Percentiles rank a stretch among this genome's conserved stretches.
phyloP scores from a whole-genome alignment of 2,888 invertebrate species.

The Cotesia congregata region DNA sequence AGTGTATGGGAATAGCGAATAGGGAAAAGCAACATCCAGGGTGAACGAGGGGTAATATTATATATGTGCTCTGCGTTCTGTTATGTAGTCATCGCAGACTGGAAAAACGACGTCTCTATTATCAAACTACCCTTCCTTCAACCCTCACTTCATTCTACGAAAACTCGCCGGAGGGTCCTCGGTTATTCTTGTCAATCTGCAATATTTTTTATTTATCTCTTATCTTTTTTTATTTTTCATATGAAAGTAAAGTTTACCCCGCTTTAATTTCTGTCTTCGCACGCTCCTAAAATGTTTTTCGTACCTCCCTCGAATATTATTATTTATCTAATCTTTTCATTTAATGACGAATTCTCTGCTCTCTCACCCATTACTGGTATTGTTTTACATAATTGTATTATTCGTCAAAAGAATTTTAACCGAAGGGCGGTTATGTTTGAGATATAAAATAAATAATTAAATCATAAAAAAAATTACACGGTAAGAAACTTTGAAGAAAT shows the following conservation, averaged over 20 bases:
- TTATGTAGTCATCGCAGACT: slow-evolving; percentile 40
- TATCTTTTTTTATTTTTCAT: not conserved
- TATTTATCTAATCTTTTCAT: slow-evolving; percentile 15
- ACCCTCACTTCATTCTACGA: slow-evolving; percentile 21
- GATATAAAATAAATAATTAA: not conserved
- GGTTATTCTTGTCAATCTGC: slow-evolving; percentile 42
- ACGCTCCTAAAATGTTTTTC: slow-evolving; percentile 15
- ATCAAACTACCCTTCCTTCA: slow-evolving; percentile 36
- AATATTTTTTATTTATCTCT: slow-evolving; percentile 41
- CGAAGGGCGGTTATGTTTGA: not conserved
- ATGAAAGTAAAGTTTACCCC: slow-evolving; percentile 28
- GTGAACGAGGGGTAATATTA: slow-evolving; percentile 25
- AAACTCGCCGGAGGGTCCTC: slow-evolving; percentile 38
- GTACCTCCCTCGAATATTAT: not conserved
- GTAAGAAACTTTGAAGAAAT: too few relatives aligned
- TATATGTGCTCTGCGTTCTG: slow-evolving; percentile 16
- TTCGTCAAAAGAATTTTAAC: not conserved
- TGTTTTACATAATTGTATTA: not conserved
- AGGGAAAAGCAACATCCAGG: not conserved
- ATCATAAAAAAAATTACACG: not conserved
- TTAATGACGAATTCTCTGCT: not conserved
- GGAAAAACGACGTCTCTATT: slow-evolving; percentile 50
- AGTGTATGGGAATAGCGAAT: too few relatives aligned
- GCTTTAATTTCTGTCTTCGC: slow-evolving; percentile 29
- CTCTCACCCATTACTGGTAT: not conserved